Evolutionary conservation across 2,888 invertebrate genomes (phyloP).

Genomic region (Bellardia pandia): DNA sequence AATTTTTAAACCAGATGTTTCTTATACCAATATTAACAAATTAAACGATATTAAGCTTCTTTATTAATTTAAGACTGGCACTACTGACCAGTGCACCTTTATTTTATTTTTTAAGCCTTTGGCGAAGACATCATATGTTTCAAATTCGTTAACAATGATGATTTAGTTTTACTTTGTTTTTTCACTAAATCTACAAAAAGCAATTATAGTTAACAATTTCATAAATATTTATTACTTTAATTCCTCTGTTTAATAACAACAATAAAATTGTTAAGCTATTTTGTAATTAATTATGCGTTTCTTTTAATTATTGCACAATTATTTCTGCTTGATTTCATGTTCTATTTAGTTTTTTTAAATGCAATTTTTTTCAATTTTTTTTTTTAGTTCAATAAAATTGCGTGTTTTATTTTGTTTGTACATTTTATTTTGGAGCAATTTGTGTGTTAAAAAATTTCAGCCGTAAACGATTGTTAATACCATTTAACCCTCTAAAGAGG

Average conservation of each 20-base stretch:
- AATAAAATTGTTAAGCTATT: conserved; percentile 1
- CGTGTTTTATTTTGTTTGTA: conserved; percentile 29
- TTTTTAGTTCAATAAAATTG: conserved; percentile 9
- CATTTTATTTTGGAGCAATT: conserved; percentile 20
- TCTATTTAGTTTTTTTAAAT: conserved; percentile 19
- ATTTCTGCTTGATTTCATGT: conserved; percentile 63
- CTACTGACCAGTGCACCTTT: too few species aligned
- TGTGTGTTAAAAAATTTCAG: neutral
- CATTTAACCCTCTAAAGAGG: neutral
- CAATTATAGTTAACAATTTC: conserved; percentile 29
- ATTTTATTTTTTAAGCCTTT: too few species aligned
- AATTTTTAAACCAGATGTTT: too few species aligned
- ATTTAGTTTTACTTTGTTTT: neutral
- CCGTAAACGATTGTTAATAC: neutral
- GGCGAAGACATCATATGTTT: too few species aligned
- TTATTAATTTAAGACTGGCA: too few species aligned
- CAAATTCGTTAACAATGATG: neutral
- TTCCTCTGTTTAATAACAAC: neutral
- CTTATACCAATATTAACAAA: too few species aligned
- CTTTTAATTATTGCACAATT: conserved; percentile 57
- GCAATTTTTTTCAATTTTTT: neutral
- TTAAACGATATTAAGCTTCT: too few species aligned
- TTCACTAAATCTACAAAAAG: neutral
- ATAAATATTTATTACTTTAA: conserved; percentile 14
- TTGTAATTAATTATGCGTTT: conserved; percentile 63